A percentile compares a stretch with the other conserved stretches of the same genome.
Conservation (phyloP, 2,113 vertebrate genomes). For the Atractosteus spatula region DNA sequence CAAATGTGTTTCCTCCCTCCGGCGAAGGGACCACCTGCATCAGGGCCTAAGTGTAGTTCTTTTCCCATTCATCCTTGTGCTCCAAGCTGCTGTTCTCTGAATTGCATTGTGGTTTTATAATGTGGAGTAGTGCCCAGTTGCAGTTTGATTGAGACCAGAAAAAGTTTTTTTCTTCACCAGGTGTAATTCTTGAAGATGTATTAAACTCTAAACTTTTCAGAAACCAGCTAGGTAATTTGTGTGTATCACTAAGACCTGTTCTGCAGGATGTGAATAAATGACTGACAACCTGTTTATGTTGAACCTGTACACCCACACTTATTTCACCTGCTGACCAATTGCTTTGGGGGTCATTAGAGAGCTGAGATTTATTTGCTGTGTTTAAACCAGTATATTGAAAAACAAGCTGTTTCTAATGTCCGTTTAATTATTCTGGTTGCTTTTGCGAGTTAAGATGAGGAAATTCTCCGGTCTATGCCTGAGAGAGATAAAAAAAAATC, state of each 20-base stretch:
- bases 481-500: background rate
- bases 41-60: too few relatives aligned
- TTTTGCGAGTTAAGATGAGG: background rate
- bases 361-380: background rate
- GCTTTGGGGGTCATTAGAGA: background rate
- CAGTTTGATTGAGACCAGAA: too few relatives aligned
- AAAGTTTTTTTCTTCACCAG: too few relatives aligned
- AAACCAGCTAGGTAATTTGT: background rate
- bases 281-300: background rate
- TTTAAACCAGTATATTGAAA: slow-evolving; percentile 7
- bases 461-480: slow-evolving; percentile 5
- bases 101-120: too few relatives aligned
- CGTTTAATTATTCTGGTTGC: slow-evolving; percentile 5
- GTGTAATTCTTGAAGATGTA: too few relatives aligned
- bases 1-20: too few relatives aligned
- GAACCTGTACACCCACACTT: background rate
- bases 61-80: too few relatives aligned
- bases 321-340: background rate
- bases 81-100: too few relatives aligned
- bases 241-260: background rate
- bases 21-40: too few relatives aligned
- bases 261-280: background rate
- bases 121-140: too few relatives aligned
- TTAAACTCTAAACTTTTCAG: too few relatives aligned
- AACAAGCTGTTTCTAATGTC: slow-evolving; percentile 9